These are phyloP conservation scores for Beris morrisii DNA, from an alignment of 2,888 invertebrate species.

Conservation along the genomic window DNA sequence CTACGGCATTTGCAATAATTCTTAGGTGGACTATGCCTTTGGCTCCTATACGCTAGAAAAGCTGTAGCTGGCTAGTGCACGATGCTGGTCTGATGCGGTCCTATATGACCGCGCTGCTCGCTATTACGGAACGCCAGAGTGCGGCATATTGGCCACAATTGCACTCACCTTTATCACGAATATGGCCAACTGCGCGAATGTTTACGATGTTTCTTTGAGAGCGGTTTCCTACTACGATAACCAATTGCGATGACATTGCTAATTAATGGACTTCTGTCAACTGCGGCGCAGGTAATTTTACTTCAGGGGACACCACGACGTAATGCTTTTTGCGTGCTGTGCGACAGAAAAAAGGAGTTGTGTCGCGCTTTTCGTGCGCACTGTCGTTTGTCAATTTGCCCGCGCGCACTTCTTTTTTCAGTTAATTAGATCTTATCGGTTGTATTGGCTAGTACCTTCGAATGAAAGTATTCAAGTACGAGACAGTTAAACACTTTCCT, in stretches of 20 bases:
- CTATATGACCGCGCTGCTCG: neutral
- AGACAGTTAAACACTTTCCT: too few species aligned
- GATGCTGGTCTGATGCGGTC: neutral
- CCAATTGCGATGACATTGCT: slow-evolving; percentile 46
- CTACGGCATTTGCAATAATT: too few species aligned
- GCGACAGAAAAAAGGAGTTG: neutral
- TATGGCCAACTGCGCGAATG: slow-evolving; percentile 31
- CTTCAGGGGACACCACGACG: slow-evolving; percentile 21
- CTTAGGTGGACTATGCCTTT: too few species aligned
- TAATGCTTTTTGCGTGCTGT: slow-evolving; percentile 17
- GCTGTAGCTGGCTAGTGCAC: slow-evolving; percentile 16
- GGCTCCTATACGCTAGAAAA: neutral
- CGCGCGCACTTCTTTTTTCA: slow-evolving; percentile 4
- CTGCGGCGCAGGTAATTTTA: slow-evolving; percentile 29
- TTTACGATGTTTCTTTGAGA: slow-evolving; percentile 18
- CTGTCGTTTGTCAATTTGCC: slow-evolving; percentile 20
- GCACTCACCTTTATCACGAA: slow-evolving; percentile 35
- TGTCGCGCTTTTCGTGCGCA: neutral
- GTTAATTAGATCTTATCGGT: slow-evolving; percentile 16
- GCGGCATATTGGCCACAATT: slow-evolving; percentile 28
- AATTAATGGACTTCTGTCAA: slow-evolving; percentile 45
- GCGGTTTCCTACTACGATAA: slow-evolving; percentile 41
- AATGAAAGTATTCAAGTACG: too few species aligned
- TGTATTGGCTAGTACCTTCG: too few species aligned
- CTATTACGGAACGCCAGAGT: neutral